These are phyloP conservation scores for Cyprinodon variegatus DNA, from an alignment of 2,113 vertebrate species.

Conservation along the genomic window DNA sequence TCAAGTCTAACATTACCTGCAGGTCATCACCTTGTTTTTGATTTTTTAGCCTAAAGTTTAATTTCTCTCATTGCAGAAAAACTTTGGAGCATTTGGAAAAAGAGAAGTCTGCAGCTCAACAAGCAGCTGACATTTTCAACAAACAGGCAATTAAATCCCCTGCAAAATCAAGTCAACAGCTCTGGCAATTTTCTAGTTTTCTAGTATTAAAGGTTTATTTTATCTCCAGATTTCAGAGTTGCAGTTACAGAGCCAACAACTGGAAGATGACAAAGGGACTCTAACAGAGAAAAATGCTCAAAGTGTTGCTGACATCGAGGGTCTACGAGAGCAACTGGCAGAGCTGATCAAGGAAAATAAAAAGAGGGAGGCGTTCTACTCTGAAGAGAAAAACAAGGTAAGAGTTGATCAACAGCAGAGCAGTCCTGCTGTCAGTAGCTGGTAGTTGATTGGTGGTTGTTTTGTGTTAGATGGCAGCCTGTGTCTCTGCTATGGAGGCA, in stretches of 20 bases:
- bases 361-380: conserved; percentile 47
- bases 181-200: background rate
- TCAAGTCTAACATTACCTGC: background rate
- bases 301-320: conserved; percentile 77
- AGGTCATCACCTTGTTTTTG: background rate
- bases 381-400: conserved; percentile 76
- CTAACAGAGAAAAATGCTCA: conserved; percentile 83
- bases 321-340: conserved; percentile 80
- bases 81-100: conserved; percentile 84
- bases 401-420: accelerated
- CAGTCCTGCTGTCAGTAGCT: conserved; percentile 2
- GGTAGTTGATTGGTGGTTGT: conserved; percentile 57
- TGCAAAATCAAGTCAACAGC: background rate
- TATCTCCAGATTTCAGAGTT: conserved; percentile 83
- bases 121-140: conserved; percentile 83
- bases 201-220: background rate
- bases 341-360: conserved; percentile 75
- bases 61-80: conserved; percentile 73
- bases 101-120: conserved; percentile 84
- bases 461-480: conserved; percentile 68
- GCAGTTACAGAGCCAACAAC: conserved; percentile 82
- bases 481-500: conserved; percentile 83
- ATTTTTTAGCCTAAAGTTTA: conserved; percentile 1
- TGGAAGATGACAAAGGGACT: conserved; percentile 83
- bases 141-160: conserved; percentile 81